Evolutionary conservation across 2,888 invertebrate species (phyloP).

Genomic region (Xestia sexstrigata): DNA sequence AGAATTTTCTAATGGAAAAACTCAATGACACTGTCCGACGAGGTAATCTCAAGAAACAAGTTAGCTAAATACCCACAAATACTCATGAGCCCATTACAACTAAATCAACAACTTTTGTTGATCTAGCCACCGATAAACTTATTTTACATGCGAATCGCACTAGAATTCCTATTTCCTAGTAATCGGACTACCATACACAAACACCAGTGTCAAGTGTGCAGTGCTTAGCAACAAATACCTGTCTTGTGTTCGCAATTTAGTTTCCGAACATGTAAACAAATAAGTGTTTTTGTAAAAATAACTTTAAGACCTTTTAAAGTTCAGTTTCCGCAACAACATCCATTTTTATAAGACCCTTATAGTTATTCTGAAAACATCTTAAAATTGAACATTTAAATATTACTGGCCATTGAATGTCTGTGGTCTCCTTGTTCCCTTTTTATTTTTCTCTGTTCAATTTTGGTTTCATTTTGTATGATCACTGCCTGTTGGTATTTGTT

Average conservation of each 20-base stretch:
- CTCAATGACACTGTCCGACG: too few species aligned
- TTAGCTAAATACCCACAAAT: not conserved
- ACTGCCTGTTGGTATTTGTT: too few species aligned
- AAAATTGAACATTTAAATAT: not conserved
- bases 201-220: too few species aligned
- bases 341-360: not conserved
- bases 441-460: not conserved
- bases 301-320: not conserved
- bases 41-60: too few species aligned
- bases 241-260: not conserved
- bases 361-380: not conserved
- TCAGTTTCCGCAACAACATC: not conserved
- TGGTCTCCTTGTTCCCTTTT: too few species aligned
- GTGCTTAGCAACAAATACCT: conserved; percentile 23
- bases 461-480: not conserved
- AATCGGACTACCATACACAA: conserved; percentile 8
- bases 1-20: too few species aligned
- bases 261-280: conserved; percentile 1
- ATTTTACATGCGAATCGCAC: conserved; percentile 17
- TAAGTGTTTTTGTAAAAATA: not conserved
- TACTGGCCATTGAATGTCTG: too few species aligned
- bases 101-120: not conserved
- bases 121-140: not conserved
- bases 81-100: not conserved
- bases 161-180: conserved; percentile 19